Evolutionary conservation across 2,888 invertebrate genomes (phyloP), one percentile per base, ranked within the genome.

Genomic region (Ophonus ardosiacus): DNA sequence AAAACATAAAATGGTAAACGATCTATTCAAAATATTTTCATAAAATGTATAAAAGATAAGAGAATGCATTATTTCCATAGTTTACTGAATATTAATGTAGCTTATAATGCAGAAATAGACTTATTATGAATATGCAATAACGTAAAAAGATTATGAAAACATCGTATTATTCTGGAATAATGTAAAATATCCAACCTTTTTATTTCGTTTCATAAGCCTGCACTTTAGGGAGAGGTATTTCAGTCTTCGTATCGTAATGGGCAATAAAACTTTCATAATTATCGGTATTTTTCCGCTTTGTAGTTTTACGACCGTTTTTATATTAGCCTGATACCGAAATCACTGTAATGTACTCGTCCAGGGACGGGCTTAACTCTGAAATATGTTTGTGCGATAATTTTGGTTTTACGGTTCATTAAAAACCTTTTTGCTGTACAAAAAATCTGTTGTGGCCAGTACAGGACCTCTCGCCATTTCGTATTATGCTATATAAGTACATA

Each of bases 221-320:
- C 13, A 51, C 43, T 13, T 13, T 10, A 13, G 6, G 43, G 31
- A 31, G 31, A 0, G 13, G 13, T 13, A 51, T 51, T 51, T 51
- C 10, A 51, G 43, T 51, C 43, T 61, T 7, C 17, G 59, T 61
- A 61, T 61, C 59, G 59, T 17, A 61, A 61, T 61, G 8, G 59
- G 8, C 59, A n/a, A 61, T 61, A 61, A 61, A 61, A 61, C 59
- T 61, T 18, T 17, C 15, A 18, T 61, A 61, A 61, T 61, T 61
- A 61, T 61, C 59, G 18, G 59, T 17, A 17, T 51, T 61, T 61
- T 61, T 61, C 59, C 59, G 17, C 59, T 15, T 1, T 18, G 59
- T 61, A 61, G 18, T 17, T 61, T 61, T 61, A 61, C 59, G 15
- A 18, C 17, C 59, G 59, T 61, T 61, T 61, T 61, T 61, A 61